A percentile compares a stretch with the other conserved stretches of the same genome.
phyloP scores from a whole-genome alignment of 1,140 invertebrate genomes.

The Onthophagus taurus region DNA sequence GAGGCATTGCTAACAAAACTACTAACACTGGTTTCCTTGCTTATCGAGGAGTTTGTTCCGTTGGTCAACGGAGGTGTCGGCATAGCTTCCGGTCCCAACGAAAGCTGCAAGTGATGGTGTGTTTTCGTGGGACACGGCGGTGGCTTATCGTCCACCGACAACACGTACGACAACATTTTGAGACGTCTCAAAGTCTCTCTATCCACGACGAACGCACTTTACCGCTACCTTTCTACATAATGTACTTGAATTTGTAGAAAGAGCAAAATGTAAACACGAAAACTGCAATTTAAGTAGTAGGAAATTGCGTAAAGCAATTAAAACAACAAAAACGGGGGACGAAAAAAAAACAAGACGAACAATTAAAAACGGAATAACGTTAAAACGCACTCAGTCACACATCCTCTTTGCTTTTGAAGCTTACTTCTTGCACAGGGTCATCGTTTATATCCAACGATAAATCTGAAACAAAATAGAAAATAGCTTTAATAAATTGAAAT shows the following conservation, averaged over 20 bases:
- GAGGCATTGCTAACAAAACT: conserved; percentile 46
- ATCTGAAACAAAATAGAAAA: not conserved
- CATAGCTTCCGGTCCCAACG: conserved; percentile 16
- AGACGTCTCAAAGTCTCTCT: no score
- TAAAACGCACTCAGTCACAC: not conserved
- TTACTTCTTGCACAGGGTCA: conserved; percentile 10
- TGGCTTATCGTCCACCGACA: conserved; percentile 53
- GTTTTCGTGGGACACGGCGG: conserved; percentile 44
- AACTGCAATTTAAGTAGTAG: no score
- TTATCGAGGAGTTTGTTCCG: conserved; percentile 26
- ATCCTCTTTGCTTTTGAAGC: conserved; percentile 3
- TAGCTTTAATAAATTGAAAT: not conserved
- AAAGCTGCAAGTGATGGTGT: conserved; percentile 39
- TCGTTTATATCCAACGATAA: not conserved
- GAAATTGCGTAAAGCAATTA: no score
- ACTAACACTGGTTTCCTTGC: conserved; percentile 47
- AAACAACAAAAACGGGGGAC: no score
- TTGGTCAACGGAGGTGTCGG: conserved; percentile 21
- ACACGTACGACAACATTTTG: conserved; percentile 54
- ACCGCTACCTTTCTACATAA: conserved; percentile 7
- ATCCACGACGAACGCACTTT: conserved; percentile 6
- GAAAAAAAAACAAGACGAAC: no score
- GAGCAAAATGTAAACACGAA: not conserved
- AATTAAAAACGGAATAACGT: no score
- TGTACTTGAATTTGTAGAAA: not conserved